Evolutionary conservation across 2,888 invertebrate genomes (phyloP).

Genomic region (Oasisia sp.): DNA sequence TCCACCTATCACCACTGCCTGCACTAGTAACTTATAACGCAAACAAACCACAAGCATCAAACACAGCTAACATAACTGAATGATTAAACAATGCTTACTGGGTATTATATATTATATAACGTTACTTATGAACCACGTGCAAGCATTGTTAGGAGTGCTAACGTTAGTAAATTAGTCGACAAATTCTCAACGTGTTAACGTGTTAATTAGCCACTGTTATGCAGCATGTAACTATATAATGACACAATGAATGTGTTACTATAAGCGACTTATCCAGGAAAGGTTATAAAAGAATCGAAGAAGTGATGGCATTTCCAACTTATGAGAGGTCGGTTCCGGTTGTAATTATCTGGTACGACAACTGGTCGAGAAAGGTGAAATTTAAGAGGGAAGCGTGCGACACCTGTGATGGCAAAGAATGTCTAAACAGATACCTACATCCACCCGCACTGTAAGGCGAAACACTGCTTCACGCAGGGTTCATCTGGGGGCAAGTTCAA

Average conservation of each 20-base stretch:
- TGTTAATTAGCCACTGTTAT: not conserved
- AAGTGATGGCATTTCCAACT: not conserved
- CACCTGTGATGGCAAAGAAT: not conserved
- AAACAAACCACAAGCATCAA: conserved; percentile 9
- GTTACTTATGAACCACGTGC: not conserved
- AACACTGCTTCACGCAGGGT: not conserved
- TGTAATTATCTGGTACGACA: not conserved
- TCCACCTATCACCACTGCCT: not conserved
- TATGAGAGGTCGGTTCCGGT: not conserved
- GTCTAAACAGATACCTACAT: not conserved
- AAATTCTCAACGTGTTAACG: not conserved
- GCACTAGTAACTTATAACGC: not conserved
- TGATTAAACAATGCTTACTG: not conserved
- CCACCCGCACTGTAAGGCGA: not conserved
- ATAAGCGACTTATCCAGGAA: not conserved
- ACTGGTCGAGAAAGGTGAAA: not conserved
- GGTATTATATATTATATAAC: not conserved
- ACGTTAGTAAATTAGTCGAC: not conserved
- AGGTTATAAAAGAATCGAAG: not conserved
- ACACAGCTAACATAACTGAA: not conserved
- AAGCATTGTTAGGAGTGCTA: not conserved
- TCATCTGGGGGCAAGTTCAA: not conserved
- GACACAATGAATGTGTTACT: not conserved
- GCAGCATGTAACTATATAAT: not conserved
- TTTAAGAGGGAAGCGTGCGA: not conserved